A percentile compares a stretch with the other conserved stretches of the same genome.
Conservation (phyloP, 2,888 invertebrate species). For the Ganaspis brasiliensis region DNA sequence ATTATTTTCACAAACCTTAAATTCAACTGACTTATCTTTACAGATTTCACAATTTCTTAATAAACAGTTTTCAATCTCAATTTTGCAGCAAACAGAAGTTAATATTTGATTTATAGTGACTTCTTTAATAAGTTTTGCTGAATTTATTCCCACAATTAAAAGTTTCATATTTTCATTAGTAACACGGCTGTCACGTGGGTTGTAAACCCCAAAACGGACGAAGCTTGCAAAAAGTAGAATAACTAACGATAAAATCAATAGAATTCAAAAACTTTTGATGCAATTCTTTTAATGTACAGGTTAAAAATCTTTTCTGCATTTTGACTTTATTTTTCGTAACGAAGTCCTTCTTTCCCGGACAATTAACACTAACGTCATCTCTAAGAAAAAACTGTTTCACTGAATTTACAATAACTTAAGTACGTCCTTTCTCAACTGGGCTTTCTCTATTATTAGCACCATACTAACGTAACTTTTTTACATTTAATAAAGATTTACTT, state of each 20-base stretch:
- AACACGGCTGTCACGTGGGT: background rate
- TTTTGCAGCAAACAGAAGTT: constrained; percentile 17
- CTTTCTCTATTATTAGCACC: background rate
- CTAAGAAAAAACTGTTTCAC: background rate
- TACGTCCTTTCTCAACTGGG: background rate
- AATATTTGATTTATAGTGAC: constrained; percentile 5
- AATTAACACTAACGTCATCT: background rate
- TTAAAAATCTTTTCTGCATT: constrained; percentile 17
- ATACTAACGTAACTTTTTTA: background rate
- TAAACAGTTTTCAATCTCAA: constrained; percentile 33
- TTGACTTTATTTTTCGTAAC: background rate
- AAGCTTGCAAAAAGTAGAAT: constrained; percentile 4
- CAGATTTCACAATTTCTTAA: constrained; percentile 3
- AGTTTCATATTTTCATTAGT: constrained; percentile 18
- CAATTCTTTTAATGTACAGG: background rate
- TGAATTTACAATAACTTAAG: background rate
- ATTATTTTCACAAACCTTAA: background rate
- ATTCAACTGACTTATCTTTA: constrained; percentile 7
- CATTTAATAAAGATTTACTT: constrained; percentile 6
- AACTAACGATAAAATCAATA: background rate
- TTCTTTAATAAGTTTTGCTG: constrained; percentile 5
- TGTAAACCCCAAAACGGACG: too few relatives aligned
- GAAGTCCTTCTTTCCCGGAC: background rate
- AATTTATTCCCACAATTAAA: background rate
- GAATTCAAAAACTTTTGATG: background rate